These are phyloP conservation scores for Wiebesia pumilae DNA, from an alignment of 1,140 invertebrate genomes.

Conservation along the genomic window DNA sequence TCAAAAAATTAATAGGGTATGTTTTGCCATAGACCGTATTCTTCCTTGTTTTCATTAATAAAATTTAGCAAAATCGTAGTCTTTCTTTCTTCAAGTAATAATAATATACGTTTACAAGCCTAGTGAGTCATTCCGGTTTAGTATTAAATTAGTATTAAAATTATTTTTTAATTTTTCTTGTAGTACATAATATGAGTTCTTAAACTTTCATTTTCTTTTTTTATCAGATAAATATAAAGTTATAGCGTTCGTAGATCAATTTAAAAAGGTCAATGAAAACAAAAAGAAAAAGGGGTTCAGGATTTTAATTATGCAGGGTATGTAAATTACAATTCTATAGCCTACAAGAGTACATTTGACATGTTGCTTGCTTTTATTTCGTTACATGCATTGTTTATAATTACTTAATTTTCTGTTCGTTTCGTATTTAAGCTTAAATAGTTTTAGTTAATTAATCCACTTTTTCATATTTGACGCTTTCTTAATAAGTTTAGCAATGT, in stretches of 20 bases:
- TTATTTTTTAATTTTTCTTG: conserved; percentile 2
- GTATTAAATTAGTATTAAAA: too few relatives aligned
- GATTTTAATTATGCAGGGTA: conserved; percentile 56
- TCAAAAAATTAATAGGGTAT: conserved; percentile 37
- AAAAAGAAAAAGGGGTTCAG: conserved; percentile 37
- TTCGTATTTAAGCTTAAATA: conserved; percentile 61
- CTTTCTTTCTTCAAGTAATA: conserved; percentile 25
- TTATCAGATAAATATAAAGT: conserved; percentile 26
- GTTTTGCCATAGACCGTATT: conserved; percentile 12
- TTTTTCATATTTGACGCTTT: conserved; percentile 63
- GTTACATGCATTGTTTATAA: conserved; percentile 69
- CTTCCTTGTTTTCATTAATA: conserved; percentile 45
- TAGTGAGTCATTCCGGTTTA: conserved; percentile 16
- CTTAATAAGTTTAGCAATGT: conserved; percentile 37
- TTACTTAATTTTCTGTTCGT: conserved; percentile 51
- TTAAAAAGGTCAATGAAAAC: conserved; percentile 19
- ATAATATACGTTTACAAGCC: conserved; percentile 43
- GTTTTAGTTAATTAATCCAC: conserved; percentile 60
- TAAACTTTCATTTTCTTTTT: conserved; percentile 14
- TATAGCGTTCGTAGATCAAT: not conserved
- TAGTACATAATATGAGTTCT: not conserved
- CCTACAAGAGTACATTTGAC: conserved; percentile 72
- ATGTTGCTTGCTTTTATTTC: conserved; percentile 63
- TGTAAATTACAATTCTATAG: conserved; percentile 68
- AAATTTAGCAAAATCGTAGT: conserved; percentile 48